Evolutionary conservation across 2,113 vertebrate species (phyloP).

Genomic region (Rhinichthys klamathensis): DNA sequence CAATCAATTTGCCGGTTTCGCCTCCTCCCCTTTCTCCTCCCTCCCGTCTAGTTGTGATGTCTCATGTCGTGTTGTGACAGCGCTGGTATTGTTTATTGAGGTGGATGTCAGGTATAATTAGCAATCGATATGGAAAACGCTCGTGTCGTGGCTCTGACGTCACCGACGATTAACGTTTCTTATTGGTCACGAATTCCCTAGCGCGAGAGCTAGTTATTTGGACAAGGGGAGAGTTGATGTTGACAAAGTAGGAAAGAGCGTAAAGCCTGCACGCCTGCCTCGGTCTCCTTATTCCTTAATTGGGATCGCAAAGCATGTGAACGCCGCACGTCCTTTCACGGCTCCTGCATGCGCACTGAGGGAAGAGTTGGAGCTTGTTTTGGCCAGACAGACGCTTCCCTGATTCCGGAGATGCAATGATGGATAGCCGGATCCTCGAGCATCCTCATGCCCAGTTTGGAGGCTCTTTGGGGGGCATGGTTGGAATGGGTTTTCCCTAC

Average conservation of each 20-base stretch:
- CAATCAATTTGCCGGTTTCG: conserved; percentile 61
- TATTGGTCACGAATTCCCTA: conserved; percentile 90
- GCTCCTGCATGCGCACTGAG: conserved; percentile 58
- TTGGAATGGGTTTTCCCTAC: conserved; percentile 96
- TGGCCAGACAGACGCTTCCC: background rate
- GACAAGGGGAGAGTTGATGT: conserved; percentile 77
- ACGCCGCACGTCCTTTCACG: conserved; percentile 72
- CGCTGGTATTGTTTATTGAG: conserved; percentile 87
- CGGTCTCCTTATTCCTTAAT: conserved; percentile 42
- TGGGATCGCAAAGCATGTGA: conserved; percentile 66
- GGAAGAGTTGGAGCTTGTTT: conserved; percentile 25
- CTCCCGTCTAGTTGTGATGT: conserved; percentile 62
- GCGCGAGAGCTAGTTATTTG: conserved; percentile 80
- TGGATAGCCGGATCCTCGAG: conserved; percentile 96
- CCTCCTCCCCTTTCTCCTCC: conserved; percentile 38
- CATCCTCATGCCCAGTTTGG: conserved; percentile 97
- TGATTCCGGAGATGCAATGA: conserved; percentile 83
- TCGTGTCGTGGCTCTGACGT: conserved; percentile 91
- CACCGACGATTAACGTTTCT: conserved; percentile 89
- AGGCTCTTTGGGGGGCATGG: conserved; percentile 87
- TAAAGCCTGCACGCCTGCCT: background rate
- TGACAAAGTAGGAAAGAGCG: conserved; percentile 77
- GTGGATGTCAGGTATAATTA: conserved; percentile 93
- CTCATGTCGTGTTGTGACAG: conserved; percentile 85
- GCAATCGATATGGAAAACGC: conserved; percentile 87